Evolutionary conservation across 2,888 invertebrate genomes (phyloP).

Genomic region (Acleris laterana): DNA sequence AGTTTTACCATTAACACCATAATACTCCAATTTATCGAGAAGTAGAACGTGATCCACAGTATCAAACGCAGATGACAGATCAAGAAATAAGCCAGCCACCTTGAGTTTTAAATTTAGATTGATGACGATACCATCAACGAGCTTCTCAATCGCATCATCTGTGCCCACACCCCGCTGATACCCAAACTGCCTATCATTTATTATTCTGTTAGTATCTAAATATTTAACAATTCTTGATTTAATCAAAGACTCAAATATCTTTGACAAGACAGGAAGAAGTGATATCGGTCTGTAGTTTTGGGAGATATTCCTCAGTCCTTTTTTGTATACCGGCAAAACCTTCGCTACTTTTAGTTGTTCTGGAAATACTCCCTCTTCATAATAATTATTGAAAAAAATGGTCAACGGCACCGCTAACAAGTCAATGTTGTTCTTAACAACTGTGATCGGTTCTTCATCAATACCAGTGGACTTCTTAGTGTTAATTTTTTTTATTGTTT

Average conservation of each 20-base stretch:
- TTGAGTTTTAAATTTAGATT: background rate
- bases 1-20: background rate
- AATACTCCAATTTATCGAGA: background rate
- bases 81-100: background rate
- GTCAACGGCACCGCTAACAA: background rate
- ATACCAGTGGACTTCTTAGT: background rate
- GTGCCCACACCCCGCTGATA: background rate
- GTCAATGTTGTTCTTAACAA: constrained; percentile 6
- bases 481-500: background rate
- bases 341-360: constrained; percentile 12
- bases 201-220: background rate
- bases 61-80: background rate
- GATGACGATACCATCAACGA: background rate
- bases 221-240: background rate
- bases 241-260: constrained; percentile 3
- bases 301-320: background rate
- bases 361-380: background rate
- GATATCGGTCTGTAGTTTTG: constrained; percentile 3
- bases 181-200: background rate
- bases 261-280: background rate
- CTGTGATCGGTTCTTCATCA: constrained; percentile 4
- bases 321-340: constrained; percentile 5
- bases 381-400: constrained; percentile 1
- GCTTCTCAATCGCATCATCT: background rate
- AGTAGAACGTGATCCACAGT: background rate